phyloP scores from a whole-genome alignment of 2,113 vertebrate species.

The Taxidea taxus region DNA sequence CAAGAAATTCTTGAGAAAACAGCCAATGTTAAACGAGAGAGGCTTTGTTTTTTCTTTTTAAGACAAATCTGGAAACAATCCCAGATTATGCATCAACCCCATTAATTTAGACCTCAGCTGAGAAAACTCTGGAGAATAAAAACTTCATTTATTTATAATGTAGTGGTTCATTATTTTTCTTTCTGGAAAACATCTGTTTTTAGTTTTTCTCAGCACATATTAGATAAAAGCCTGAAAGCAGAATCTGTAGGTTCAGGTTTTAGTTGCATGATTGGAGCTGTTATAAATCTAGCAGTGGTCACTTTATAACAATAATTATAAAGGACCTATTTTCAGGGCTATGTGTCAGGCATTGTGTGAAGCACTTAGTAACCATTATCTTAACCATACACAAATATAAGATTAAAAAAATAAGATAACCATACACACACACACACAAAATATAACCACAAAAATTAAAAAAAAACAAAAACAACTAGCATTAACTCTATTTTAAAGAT shows the following conservation, averaged over 20 bases:
- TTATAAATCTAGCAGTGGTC: not conserved
- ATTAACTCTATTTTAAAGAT: not conserved
- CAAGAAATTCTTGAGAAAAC: not conserved
- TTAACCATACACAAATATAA: not conserved
- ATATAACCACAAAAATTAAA: not conserved
- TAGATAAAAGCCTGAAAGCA: conserved; percentile 8
- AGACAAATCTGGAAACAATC: conserved; percentile 44
- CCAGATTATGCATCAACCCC: conserved; percentile 45
- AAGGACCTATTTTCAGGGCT: not conserved
- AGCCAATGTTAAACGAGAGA: not conserved
- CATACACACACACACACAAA: no score
- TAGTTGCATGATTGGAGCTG: not conserved
- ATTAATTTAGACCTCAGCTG: conserved; percentile 63
- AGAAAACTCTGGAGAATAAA: not conserved
- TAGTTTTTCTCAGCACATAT: not conserved
- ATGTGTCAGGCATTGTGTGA: not conserved
- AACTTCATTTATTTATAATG: conserved; percentile 52
- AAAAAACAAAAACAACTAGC: not conserved
- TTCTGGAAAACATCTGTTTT: conserved; percentile 58
- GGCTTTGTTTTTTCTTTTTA: not conserved
- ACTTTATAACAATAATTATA: not conserved
- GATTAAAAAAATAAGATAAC: not conserved
- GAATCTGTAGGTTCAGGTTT: not conserved
- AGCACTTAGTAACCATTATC: not conserved
- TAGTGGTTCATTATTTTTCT: conserved; percentile 54